Conservation (phyloP, 1,140 invertebrate genomes). For the Akabosia matsudoensis region DNA sequence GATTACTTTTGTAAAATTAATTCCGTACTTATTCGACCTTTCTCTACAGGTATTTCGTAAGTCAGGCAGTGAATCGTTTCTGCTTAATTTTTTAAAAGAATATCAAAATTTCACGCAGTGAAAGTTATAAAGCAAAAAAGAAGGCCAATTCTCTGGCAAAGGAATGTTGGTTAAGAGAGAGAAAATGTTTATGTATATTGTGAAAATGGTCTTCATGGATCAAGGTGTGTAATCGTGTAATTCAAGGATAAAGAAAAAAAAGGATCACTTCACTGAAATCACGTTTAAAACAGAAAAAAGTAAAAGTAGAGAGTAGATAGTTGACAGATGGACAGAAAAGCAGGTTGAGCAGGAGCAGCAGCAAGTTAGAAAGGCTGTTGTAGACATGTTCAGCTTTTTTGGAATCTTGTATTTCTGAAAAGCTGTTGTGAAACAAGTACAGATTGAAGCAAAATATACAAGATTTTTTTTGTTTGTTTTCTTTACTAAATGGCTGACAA, state of each 20-base stretch:
- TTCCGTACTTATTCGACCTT: no score
- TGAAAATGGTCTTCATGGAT: no score
- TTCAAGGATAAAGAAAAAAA: no score
- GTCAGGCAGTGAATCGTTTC: no score
- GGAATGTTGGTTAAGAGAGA: not conserved
- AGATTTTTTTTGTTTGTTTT: no score
- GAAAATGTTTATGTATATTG: not conserved
- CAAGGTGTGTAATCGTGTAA: no score
- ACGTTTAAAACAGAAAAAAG: not conserved
- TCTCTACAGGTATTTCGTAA: no score
- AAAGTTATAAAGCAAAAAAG: no score
- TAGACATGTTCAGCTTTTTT: not conserved
- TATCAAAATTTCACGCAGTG: no score
- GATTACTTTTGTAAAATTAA: no score
- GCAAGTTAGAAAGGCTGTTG: not conserved
- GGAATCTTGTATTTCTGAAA: not conserved
- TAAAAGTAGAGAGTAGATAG: conserved; percentile 6
- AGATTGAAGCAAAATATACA: not conserved
- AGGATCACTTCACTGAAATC: conserved; percentile 13
- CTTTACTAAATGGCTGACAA: conserved; percentile 2
- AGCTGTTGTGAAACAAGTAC: not conserved
- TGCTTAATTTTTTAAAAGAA: no score
- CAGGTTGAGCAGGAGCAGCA: not conserved
- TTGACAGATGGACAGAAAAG: conserved; percentile 25
- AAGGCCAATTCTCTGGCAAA: no score